Evolutionary conservation across 2,797 vertebrate species (phyloP).

Genomic region (Hyperoplus immaculatus): DNA sequence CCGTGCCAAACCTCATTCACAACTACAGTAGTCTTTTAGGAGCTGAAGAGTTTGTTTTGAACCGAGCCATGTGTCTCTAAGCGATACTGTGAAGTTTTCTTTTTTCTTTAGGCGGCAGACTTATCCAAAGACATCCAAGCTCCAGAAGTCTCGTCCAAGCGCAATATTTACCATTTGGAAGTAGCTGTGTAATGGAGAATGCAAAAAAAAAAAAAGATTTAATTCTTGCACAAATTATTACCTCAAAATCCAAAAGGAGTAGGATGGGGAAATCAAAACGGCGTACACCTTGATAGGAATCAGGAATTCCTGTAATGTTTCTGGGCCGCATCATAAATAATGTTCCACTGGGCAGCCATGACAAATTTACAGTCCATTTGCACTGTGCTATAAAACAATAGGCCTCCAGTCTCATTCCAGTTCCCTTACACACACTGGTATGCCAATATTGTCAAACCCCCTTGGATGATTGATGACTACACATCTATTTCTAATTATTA

Average conservation of each 20-base stretch:
- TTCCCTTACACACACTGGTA: constrained; percentile 22
- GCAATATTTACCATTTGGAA: constrained; percentile 77
- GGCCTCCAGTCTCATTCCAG: constrained; percentile 46
- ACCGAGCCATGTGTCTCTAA: constrained; percentile 45
- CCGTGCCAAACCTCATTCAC: constrained; percentile 54
- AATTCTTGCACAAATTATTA: constrained; percentile 62
- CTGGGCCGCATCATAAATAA: constrained; percentile 69
- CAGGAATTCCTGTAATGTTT: constrained; percentile 68
- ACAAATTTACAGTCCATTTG: constrained; percentile 69
- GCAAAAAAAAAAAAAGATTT: constrained; percentile 60
- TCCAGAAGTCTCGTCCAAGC: constrained; percentile 63
- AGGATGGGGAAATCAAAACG: constrained; percentile 56
- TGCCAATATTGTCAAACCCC: constrained; percentile 22
- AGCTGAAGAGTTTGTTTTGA: constrained; percentile 68
- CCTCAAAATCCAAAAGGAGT: constrained; percentile 53
- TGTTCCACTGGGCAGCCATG: constrained; percentile 47
- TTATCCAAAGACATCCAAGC: constrained; percentile 69
- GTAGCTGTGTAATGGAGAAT: constrained; percentile 34
- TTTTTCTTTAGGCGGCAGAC: constrained; percentile 32
- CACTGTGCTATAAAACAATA: constrained; percentile 55
- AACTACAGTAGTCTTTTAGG: constrained; percentile 54
- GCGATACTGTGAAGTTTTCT: constrained; percentile 64
- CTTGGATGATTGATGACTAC: constrained; percentile 14
- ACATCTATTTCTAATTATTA: constrained; percentile 44
- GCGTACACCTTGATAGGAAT: constrained; percentile 59